Evolutionary conservation across 92 coral and sea anemone species (phyloP), one percentile per base, ranked within the genome.

Genomic region (Siderastrea radians): DNA sequence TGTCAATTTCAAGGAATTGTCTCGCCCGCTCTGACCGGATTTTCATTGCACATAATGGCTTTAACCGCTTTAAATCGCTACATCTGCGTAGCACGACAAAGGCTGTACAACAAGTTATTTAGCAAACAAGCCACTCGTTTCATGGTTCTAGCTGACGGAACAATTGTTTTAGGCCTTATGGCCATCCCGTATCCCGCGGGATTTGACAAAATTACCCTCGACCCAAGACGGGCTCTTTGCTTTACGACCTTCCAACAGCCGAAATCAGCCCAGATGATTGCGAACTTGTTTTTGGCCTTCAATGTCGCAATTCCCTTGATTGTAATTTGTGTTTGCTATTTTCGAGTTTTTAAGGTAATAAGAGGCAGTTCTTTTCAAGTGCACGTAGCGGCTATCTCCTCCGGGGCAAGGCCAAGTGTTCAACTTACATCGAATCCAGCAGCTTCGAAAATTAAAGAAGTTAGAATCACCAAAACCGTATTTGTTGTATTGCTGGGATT

Each of bases 21-120:
- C 7, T 53, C 91, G 0, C 90, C 89, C 1, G 88, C 79, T 5
- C 52, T 93, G 12, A 82, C 90, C 5, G 89, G 96, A 51, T 84
- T 83, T 38, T 93, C 96, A 1, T 79, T 93, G 1, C 96, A 90
- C 65, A 84, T 78, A 0, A 93, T 90, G 92, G 87, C 92, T 2
- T 51, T 90, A 19, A 93, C 92, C 49, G 94, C 96, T 3, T 7
- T 93, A 8, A 93, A 90, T 80, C 84, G 94, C 55, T 90, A 87
- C 68, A 79, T 88, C 60, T 84, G 93, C 68, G 91, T 93, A 5
- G 93, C 68, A 1, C 74, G 26, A 16, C 84, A 75, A 58, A 17
- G 81, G 0, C 19, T 80, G 67, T 91, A 91, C 62, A 47, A 6
- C 9, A 66, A 77, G 19, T 1, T 91, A 44, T 91, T 91, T 50